Percentiles rank a stretch among this genome's conserved stretches.
Evolutionary conservation across 1,140 invertebrate genomes (phyloP).

Genomic region (Zaprionus kolodkinae): DNA sequence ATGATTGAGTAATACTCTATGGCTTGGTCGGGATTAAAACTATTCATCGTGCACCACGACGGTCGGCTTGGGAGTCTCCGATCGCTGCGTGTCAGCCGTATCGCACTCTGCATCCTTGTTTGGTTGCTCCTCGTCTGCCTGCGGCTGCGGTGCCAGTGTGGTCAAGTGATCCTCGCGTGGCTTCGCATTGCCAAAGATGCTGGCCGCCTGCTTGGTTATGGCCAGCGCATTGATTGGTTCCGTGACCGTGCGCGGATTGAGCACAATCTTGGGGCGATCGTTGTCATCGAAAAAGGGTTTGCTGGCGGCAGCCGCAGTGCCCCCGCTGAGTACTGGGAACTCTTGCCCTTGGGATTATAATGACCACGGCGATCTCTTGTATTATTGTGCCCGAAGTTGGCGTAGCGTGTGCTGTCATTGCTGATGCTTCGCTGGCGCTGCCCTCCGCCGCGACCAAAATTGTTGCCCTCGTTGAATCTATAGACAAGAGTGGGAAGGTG

Average conservation of each 20-base stretch:
- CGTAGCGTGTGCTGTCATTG: conserved; percentile 46
- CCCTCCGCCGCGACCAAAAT: conserved; percentile 2
- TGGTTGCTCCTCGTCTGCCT: neutral
- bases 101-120: neutral
- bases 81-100: neutral
- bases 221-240: conserved; percentile 93
- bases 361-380: conserved; percentile 76
- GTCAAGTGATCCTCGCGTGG: conserved; percentile 88
- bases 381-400: conserved; percentile 68
- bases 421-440: conserved; percentile 30
- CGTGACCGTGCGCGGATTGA: conserved; percentile 92
- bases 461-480: conserved; percentile 36
- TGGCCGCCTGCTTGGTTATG: conserved; percentile 90
- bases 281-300: conserved; percentile 85
- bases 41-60: neutral
- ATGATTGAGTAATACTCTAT: neutral
- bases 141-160: neutral
- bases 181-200: conserved; percentile 94
- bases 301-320: neutral
- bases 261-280: conserved; percentile 91
- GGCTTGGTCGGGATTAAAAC: neutral
- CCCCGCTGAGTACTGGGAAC: neutral
- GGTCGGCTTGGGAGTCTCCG: neutral
- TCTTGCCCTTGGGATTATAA: conserved; percentile 61
- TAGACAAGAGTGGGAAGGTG: neutral